These are phyloP conservation scores for Synanthedon andrenaeformis DNA, from an alignment of 2,888 invertebrate genomes.

Conservation along the genomic window DNA sequence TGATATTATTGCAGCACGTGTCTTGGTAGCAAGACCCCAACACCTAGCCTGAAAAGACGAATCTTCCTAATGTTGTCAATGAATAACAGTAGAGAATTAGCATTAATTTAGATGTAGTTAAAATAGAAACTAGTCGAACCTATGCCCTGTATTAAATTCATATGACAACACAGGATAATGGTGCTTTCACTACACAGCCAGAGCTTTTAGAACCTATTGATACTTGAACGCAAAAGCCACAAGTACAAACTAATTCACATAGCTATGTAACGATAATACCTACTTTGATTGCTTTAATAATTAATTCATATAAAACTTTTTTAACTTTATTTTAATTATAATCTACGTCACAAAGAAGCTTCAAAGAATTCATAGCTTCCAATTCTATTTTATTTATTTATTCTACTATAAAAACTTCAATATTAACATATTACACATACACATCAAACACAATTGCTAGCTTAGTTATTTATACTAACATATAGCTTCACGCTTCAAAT, in stretches of 20 bases:
- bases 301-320: too few species aligned
- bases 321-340: too few species aligned
- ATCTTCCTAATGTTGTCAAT: constrained; percentile 48
- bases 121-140: constrained; percentile 20
- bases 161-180: constrained; percentile 38
- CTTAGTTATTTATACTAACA: background rate
- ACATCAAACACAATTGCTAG: background rate
- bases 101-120: constrained; percentile 11
- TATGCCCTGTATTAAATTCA: background rate
- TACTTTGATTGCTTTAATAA: background rate
- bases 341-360: too few species aligned
- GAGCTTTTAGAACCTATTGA: constrained; percentile 23
- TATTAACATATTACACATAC: background rate
- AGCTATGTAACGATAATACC: background rate
- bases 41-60: constrained; percentile 44
- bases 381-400: constrained; percentile 1
- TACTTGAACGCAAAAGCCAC: background rate
- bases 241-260: background rate
- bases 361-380: constrained; percentile 7
- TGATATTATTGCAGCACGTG: constrained; percentile 63
- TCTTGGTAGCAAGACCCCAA: constrained; percentile 61
- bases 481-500: constrained; percentile 30
- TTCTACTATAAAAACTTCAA: too few species aligned
- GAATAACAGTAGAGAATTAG: constrained; percentile 31
- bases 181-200: constrained; percentile 48